Evolutionary conservation across 2,797 vertebrate species (phyloP).

Genomic region (Sebastes dallii): DNA sequence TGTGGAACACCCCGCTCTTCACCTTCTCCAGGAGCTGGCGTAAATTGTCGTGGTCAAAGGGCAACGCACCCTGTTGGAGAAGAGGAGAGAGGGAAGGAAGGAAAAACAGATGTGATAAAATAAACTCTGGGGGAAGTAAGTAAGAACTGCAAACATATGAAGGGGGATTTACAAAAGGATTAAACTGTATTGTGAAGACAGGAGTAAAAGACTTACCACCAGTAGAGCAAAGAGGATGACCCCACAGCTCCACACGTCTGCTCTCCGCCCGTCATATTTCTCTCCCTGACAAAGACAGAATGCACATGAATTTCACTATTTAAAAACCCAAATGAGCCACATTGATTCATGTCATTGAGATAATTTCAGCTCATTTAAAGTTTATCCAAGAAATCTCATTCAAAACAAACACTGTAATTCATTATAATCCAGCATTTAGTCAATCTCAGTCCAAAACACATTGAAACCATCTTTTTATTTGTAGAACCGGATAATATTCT

Average conservation of each 20-base stretch:
- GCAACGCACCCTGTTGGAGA: constrained; percentile 87
- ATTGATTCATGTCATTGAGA: neutral
- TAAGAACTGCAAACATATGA: neutral
- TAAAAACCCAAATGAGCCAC: neutral
- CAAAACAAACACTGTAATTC: constrained; percentile 26
- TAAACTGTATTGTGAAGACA: neutral
- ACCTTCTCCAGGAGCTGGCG: constrained; percentile 95
- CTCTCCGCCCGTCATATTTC: constrained; percentile 92
- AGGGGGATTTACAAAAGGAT: neutral
- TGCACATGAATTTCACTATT: neutral
- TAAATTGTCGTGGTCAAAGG: constrained; percentile 94
- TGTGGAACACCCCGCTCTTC: constrained; percentile 93
- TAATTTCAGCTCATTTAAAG: constrained; percentile 5
- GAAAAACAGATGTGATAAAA: neutral
- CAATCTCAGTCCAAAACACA: constrained; percentile 1
- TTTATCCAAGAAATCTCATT: neutral
- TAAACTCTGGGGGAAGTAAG: neutral
- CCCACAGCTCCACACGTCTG: constrained; percentile 95
- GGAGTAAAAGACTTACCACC: constrained; percentile 83
- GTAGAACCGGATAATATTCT: constrained; percentile 31
- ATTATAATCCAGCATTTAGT: constrained; percentile 34
- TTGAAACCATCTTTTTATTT: constrained; percentile 16
- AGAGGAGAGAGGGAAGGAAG: neutral
- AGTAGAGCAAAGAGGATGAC: constrained; percentile 95
- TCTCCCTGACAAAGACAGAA: constrained; percentile 83